A percentile compares a stretch with the other conserved stretches of the same genome.
Conservation (phyloP, 2,888 invertebrate genomes). For the Epirrhoe tristata region DNA sequence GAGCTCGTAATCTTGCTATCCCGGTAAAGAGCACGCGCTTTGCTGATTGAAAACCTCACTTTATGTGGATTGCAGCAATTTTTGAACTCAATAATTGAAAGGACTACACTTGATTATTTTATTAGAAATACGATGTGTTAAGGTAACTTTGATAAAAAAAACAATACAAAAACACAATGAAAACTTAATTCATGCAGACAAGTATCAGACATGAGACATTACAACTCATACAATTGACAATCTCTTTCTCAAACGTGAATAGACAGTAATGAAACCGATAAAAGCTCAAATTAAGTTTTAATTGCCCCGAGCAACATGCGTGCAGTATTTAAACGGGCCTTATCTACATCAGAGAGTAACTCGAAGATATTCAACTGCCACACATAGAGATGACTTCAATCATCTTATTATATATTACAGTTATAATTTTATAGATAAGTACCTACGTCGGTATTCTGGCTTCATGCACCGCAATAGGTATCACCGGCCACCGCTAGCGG, state of each 20-base stretch:
- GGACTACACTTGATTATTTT: neutral
- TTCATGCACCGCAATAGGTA: too few relatives aligned
- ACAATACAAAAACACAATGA: neutral
- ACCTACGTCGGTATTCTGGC: too few relatives aligned
- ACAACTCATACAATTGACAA: neutral
- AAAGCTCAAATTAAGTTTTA: slow-evolving; percentile 33
- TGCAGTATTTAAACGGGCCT: slow-evolving; percentile 29
- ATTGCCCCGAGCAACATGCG: slow-evolving; percentile 30
- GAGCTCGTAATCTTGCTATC: slow-evolving; percentile 55
- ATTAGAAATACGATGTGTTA: neutral
- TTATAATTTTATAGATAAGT: neutral
- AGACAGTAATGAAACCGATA: slow-evolving; percentile 24
- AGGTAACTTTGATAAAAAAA: neutral
- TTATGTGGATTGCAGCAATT: slow-evolving; percentile 35
- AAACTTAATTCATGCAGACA: neutral
- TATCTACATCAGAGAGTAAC: slow-evolving; percentile 26
- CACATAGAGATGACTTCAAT: neutral
- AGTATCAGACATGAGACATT: neutral
- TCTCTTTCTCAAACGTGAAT: slow-evolving; percentile 14
- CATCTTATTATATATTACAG: neutral
- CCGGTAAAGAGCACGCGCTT: slow-evolving; percentile 50
- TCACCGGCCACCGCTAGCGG: too few relatives aligned
- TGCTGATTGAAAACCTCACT: slow-evolving; percentile 49
- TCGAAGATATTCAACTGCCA: neutral
- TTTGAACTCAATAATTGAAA: neutral